Conservation (phyloP, 2,888 invertebrate species). For the Macropis europaea region DNA sequence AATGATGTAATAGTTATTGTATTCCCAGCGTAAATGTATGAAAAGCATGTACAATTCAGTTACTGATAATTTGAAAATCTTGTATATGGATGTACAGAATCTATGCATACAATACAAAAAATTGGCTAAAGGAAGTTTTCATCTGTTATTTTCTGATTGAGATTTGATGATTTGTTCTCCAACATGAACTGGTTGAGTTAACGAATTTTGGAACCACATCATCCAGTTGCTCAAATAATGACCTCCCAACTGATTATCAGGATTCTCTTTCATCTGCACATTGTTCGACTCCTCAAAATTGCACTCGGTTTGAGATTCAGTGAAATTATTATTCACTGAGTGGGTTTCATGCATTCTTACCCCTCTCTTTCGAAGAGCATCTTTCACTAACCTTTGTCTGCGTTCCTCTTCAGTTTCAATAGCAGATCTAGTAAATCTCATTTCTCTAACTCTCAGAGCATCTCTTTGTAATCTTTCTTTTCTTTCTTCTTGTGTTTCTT, state of each 20-base stretch:
- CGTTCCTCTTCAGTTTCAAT: slow-evolving; percentile 73
- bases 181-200: slow-evolving; percentile 61
- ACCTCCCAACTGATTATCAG: slow-evolving; percentile 66
- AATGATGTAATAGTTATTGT: slow-evolving; percentile 20
- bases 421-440: slow-evolving; percentile 73
- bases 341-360: slow-evolving; percentile 67
- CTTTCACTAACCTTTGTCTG: slow-evolving; percentile 71
- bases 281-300: slow-evolving; percentile 70
- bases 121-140: slow-evolving; percentile 14
- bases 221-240: slow-evolving; percentile 73
- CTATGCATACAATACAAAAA: slow-evolving; percentile 12
- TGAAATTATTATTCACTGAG: slow-evolving; percentile 62
- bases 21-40: slow-evolving; percentile 12
- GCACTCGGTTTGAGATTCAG: slow-evolving; percentile 65
- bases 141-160: slow-evolving; percentile 52
- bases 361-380: slow-evolving; percentile 71
- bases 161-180: slow-evolving; percentile 59
- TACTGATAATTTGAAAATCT: slow-evolving; percentile 17
- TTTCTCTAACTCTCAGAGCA: slow-evolving; percentile 71
- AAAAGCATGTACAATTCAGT: slow-evolving; percentile 42
- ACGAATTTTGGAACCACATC: slow-evolving; percentile 73
- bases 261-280: slow-evolving; percentile 66
- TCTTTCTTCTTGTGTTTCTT: slow-evolving; percentile 70
- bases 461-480: slow-evolving; percentile 70
- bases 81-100: neutral